phyloP scores from a whole-genome alignment of 1,140 invertebrate species.

The Platyura marginata region DNA sequence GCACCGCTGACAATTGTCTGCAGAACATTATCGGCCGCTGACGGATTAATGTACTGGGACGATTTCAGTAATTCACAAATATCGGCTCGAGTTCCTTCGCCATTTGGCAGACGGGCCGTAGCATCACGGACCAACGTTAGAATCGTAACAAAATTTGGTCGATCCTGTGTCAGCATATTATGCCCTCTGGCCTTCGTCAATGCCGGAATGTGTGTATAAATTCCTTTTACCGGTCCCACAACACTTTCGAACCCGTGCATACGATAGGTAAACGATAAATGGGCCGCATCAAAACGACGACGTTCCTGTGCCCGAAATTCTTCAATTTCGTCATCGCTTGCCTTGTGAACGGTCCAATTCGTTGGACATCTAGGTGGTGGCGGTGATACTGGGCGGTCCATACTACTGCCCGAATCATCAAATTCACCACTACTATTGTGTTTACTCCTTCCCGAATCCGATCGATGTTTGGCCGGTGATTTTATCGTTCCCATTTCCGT shows the following conservation, averaged over 20 bases:
- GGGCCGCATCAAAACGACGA: constrained; percentile 60
- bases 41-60: constrained; percentile 64
- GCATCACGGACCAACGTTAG: constrained; percentile 80
- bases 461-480: background rate
- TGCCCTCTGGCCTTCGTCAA: constrained; percentile 52
- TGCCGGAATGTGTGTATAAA: constrained; percentile 41
- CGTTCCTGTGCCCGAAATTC: constrained; percentile 53
- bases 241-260: constrained; percentile 74
- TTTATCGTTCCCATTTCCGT: constrained; percentile 22
- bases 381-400: constrained; percentile 6
- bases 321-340: constrained; percentile 54
- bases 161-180: constrained; percentile 57
- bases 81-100: constrained; percentile 79
- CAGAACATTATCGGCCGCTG: constrained; percentile 47
- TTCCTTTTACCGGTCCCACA: constrained; percentile 78
- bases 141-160: constrained; percentile 84
- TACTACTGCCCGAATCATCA: background rate
- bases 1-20: constrained; percentile 79
- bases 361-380: constrained; percentile 46
- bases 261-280: constrained; percentile 68
- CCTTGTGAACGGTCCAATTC: constrained; percentile 61
- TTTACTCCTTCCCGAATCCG: background rate
- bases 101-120: constrained; percentile 79
- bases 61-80: constrained; percentile 33
- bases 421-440: background rate